Percentiles rank a stretch among this genome's conserved stretches.
phyloP scores from a whole-genome alignment of 2,888 invertebrate species.

The Cyclophora albipunctata region DNA sequence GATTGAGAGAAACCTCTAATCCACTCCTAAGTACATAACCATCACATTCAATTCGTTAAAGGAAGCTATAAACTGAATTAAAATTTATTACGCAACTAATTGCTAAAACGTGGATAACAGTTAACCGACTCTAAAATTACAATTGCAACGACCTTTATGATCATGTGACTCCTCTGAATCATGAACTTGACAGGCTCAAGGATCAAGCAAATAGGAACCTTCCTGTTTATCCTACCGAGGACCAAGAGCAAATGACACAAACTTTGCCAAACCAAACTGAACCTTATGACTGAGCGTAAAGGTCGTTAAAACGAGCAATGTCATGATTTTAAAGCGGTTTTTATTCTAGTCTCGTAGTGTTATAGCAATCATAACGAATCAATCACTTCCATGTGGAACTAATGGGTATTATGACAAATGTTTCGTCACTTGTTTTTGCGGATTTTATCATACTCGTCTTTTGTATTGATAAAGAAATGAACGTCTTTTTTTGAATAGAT shows the following conservation, averaged over 20 bases:
- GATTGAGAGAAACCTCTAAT: too few relatives aligned
- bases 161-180: conserved; percentile 21
- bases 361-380: conserved; percentile 50
- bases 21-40: too few relatives aligned
- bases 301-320: conserved; percentile 3
- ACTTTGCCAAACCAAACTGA: conserved; percentile 23
- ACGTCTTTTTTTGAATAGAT: too few relatives aligned
- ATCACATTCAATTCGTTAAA: too few relatives aligned
- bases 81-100: too few relatives aligned
- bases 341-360: conserved; percentile 55
- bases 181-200: conserved; percentile 46
- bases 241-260: conserved; percentile 35
- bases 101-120: conserved; percentile 2
- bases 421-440: conserved; percentile 8
- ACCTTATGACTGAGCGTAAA: conserved; percentile 21
- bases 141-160: conserved; percentile 13
- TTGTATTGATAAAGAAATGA: too few relatives aligned
- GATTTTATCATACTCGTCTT: too few relatives aligned
- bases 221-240: conserved; percentile 61
- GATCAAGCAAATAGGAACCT: conserved; percentile 47
- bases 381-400: conserved; percentile 38
- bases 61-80: too few relatives aligned
- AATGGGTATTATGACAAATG: conserved; percentile 24
- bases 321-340: conserved; percentile 24
- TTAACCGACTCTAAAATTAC: conserved; percentile 2